A percentile compares a stretch with the other conserved stretches of the same genome.
These are phyloP conservation scores for Regulus satrapa DNA, from an alignment of 2,113 vertebrate genomes.

Conservation along the genomic window DNA sequence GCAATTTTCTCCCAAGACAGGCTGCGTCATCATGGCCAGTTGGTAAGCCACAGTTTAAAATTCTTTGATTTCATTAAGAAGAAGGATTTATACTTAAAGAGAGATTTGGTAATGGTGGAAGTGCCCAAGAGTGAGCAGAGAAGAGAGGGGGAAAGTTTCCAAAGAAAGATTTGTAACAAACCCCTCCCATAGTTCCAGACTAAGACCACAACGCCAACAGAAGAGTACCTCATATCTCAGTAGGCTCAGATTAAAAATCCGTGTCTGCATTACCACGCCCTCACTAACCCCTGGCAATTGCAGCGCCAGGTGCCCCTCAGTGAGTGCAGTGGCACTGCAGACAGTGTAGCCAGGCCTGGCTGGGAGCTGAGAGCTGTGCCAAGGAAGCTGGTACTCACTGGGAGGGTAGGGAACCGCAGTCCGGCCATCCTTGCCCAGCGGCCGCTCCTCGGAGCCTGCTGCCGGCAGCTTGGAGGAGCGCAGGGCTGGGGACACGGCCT, in stretches of 20 bases:
- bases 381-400: slow-evolving; percentile 85
- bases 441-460: slow-evolving; percentile 84
- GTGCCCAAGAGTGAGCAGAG: background rate
- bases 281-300: background rate
- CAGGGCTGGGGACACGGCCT: slow-evolving; percentile 85
- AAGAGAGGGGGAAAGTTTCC: background rate
- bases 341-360: background rate
- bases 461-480: slow-evolving; percentile 81
- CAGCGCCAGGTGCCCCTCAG: background rate
- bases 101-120: background rate
- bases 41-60: background rate
- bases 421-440: slow-evolving; percentile 87
- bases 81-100: background rate
- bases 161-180: background rate
- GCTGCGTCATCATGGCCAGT: background rate
- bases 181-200: background rate
- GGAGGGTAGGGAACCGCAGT: slow-evolving; percentile 90
- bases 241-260: background rate
- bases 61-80: background rate
- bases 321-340: background rate
- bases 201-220: background rate
- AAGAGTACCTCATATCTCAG: background rate
- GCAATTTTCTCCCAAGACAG: background rate
- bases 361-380: background rate
- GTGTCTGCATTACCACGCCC: no score